Evolutionary conservation across 2,888 invertebrate genomes (phyloP), one percentile per base, ranked within the genome.

Genomic region (Chydorus sphaericus): DNA sequence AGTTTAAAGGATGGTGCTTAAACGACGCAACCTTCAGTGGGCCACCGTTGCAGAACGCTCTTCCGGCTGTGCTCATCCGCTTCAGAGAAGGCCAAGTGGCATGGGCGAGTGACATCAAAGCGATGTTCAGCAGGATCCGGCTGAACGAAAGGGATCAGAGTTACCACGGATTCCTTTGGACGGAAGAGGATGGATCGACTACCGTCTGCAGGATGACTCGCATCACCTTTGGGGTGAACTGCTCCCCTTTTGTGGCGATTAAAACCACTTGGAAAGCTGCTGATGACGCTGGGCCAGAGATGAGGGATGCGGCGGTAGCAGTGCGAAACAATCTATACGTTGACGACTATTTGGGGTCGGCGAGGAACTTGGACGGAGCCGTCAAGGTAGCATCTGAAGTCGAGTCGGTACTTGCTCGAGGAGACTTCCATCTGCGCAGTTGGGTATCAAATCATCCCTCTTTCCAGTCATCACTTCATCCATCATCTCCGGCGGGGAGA

Each of bases 101-200:
- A 1, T 38, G 30, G 16, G 26, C 54, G 7, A 48, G 44, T 7
- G 48, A 54, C 18, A 39, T 54, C 3, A 28, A 30, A 5, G 51
- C 51, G 5, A 31, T 51, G 51, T 51, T 31, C 51, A 51, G 51
- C 51, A 29, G 54, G 26, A 54, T 44, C 6, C 48, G 54, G 10
- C 16, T 44, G 20, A 20, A 36, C 3, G 16, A 18, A 14, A 26
- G 7, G 18, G 38, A 54, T n/a, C 29, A 20, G 23, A 20, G 20
- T 2, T 54, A 54, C 38, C 54, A 54, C 37, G 10, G 54, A 14
- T 54, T 37, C 29, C 38, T 39, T 20, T 54, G 54, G 54, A 14
- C 37, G 14, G 39, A 54, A 23, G 39, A 54, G n/a, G 36, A 52
- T 18, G 54, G 54, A 23, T 20, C n/a, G 2, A 38, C 11, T 6